Percentiles rank a stretch among this genome's conserved stretches.
These are phyloP conservation scores for Arion vulgaris DNA, from an alignment of 1,140 invertebrate species.

Conservation along the genomic window DNA sequence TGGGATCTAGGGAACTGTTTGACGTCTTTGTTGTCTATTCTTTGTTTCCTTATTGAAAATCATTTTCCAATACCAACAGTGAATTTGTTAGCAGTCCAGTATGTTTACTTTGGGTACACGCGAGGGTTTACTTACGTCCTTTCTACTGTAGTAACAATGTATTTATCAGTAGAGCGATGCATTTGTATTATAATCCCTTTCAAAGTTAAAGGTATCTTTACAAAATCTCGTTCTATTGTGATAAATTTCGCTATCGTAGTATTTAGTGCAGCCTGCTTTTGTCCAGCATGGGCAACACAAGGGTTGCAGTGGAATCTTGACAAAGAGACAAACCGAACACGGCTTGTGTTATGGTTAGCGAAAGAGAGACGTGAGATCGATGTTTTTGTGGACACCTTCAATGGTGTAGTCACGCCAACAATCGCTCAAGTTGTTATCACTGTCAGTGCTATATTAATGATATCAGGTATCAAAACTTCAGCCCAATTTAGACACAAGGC, in stretches of 20 bases:
- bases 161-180: conserved; percentile 23
- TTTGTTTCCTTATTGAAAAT: conserved; percentile 1
- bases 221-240: conserved; percentile 1
- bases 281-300: conserved; percentile 25
- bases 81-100: conserved; percentile 19
- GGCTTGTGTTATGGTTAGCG: not conserved
- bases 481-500: not conserved
- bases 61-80: not conserved
- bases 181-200: conserved; percentile 22
- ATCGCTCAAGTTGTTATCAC: conserved; percentile 29
- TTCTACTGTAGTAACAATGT: conserved; percentile 4
- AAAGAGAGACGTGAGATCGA: conserved; percentile 18
- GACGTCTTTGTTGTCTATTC: not conserved
- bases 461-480: conserved; percentile 8
- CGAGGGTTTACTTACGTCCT: conserved; percentile 1
- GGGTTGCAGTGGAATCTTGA: not conserved
- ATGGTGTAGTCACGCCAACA: conserved; percentile 4
- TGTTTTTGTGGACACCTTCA: conserved; percentile 23
- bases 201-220: conserved; percentile 26
- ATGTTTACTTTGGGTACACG: conserved; percentile 20
- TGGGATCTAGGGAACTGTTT: conserved; percentile 5
- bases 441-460: not conserved
- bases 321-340: not conserved
- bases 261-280: conserved; percentile 12
- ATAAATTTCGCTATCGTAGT: not conserved